phyloP scores from a whole-genome alignment of 2,888 invertebrate genomes.

The Copidosoma aretas region DNA sequence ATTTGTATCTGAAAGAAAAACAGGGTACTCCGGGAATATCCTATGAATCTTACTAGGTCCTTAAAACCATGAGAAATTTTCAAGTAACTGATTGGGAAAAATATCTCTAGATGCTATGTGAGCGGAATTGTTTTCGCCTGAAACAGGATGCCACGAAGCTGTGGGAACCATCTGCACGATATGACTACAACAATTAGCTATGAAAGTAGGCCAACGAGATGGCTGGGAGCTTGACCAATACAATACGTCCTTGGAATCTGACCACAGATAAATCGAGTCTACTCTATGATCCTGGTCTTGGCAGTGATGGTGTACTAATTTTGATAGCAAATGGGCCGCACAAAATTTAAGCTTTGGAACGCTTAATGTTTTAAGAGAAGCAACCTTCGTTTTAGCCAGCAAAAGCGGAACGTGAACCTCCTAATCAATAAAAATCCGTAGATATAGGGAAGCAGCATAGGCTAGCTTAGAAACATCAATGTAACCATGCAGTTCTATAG shows the following conservation, averaged over 20 bases:
- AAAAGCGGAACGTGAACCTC: background rate
- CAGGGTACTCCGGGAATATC: too few species aligned
- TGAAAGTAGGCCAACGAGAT: background rate
- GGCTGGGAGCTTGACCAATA: background rate
- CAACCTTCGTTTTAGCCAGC: background rate
- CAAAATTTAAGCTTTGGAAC: background rate
- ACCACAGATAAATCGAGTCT: background rate
- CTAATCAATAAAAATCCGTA: background rate
- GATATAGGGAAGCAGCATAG: background rate
- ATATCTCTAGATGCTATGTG: too few species aligned
- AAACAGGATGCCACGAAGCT: background rate
- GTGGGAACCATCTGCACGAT: background rate
- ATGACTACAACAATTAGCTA: background rate
- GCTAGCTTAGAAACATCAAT: background rate
- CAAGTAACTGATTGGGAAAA: too few species aligned
- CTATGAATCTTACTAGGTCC: too few species aligned
- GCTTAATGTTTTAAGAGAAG: conserved; percentile 1
- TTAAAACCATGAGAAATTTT: too few species aligned
- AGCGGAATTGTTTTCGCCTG: background rate
- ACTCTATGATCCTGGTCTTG: background rate
- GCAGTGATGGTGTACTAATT: background rate
- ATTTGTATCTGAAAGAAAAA: too few species aligned
- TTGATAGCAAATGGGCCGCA: background rate
- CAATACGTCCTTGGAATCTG: background rate
- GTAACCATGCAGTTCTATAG: background rate